Evolutionary conservation across 1,140 invertebrate species (phyloP), one percentile per base, ranked within the genome.

Genomic region (Meloidogyne exigua): DNA sequence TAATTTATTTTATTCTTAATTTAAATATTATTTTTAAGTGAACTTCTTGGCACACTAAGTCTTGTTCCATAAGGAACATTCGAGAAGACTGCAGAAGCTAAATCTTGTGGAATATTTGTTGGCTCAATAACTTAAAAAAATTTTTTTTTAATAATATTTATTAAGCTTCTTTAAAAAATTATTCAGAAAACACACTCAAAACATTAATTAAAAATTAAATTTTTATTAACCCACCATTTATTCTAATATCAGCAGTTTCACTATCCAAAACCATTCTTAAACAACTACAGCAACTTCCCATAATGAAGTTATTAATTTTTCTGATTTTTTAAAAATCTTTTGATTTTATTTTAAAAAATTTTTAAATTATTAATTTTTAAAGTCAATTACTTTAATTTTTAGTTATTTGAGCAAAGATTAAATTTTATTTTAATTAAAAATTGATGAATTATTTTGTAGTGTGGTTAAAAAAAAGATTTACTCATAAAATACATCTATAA

Each of bases 161-260:
- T 32, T 32, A 32, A 32, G 7, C 2, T 32, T 3, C 7, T 32
- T 32, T 32, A 32, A 32, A 32, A 32, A 32, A 32, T 32, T 32
- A 32, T 32, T 32, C 7, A 21, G 10, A 12, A 42, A 42, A 42
- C 1, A 4, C 39, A 2, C 18, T 9, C 2, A 13, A 44, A 2
- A 44, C 0, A 44, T 15, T 15, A 7, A 15, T 7, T 15, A 44
- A 44, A 44, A 15, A 44, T n/a, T 57, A n/a, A 49, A 18, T 70
- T 25, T 15, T 10, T 63, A 28, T 13, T 42, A 15, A 39, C 21
- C 15, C 23, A 73, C 72, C 72, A 65, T 73, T 73, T 57, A 73
- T 73, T 73, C 28, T 73, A 36, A 73, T 73, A 65, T 73, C 57
- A 42, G 57, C 72, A 5, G 72, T 39, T 23, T 73, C 72, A 42